Percentiles rank a stretch among this genome's conserved stretches.
Conservation (phyloP, 2,888 invertebrate species). For the Eristalinus aeneus region DNA sequence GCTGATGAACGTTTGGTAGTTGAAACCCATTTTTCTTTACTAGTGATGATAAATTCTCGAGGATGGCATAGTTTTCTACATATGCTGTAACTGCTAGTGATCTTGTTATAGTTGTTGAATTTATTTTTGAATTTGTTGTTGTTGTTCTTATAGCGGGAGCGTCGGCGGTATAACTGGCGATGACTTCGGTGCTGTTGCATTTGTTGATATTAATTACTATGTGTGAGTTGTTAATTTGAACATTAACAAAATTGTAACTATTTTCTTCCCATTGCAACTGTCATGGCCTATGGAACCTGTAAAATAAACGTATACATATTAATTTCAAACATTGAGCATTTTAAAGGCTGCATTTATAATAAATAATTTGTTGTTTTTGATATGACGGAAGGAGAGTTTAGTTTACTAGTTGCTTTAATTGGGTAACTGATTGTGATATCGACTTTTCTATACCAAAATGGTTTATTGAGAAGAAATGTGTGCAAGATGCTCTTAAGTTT, state of each 20-base stretch:
- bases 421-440: no score
- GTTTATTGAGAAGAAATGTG: no score
- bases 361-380: neutral
- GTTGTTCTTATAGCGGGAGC: slow-evolving; percentile 16
- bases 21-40: slow-evolving; percentile 63
- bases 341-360: no score
- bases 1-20: slow-evolving; percentile 43
- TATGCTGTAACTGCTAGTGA: slow-evolving; percentile 27
- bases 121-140: slow-evolving; percentile 18
- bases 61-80: slow-evolving; percentile 32
- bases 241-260: slow-evolving; percentile 71
- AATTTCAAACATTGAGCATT: no score
- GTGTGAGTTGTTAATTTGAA: slow-evolving; percentile 68
- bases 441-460: no score
- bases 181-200: slow-evolving; percentile 62
- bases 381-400: no score
- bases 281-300: slow-evolving; percentile 90
- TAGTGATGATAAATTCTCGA: slow-evolving; percentile 22
- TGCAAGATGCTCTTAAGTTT: no score
- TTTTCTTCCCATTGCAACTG: slow-evolving; percentile 82
- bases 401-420: no score
- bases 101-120: slow-evolving; percentile 13
- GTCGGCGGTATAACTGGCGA: slow-evolving; percentile 49
- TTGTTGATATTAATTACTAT: slow-evolving; percentile 63
- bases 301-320: slow-evolving; percentile 68